Conservation (phyloP, 2,888 invertebrate genomes). For the Oscheius sp. region DNA sequence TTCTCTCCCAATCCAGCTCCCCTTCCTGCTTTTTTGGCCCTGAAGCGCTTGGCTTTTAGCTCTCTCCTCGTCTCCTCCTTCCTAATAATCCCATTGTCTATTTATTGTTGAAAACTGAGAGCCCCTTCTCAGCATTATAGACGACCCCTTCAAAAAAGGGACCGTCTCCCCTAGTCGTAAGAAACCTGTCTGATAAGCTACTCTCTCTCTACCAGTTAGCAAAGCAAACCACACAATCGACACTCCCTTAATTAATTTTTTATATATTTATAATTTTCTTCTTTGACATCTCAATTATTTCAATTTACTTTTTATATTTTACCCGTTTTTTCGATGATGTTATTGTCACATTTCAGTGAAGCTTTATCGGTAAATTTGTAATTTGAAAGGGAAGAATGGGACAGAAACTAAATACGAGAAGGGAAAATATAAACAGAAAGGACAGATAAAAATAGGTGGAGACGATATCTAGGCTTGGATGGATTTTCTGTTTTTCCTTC, state of each 20-base stretch:
- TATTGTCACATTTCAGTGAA: conserved; percentile 34
- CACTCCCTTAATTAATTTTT: neutral
- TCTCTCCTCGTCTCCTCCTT: conserved; percentile 2
- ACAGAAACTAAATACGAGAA: too few relatives aligned
- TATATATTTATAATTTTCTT: conserved; percentile 26
- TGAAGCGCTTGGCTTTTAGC: conserved; percentile 1
- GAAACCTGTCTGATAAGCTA: conserved; percentile 14
- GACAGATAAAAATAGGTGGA: too few relatives aligned
- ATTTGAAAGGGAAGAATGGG: too few relatives aligned
- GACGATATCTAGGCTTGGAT: too few relatives aligned
- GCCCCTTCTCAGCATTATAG: neutral
- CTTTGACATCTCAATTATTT: conserved; percentile 22
- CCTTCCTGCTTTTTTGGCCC: neutral
- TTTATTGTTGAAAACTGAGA: conserved; percentile 23
- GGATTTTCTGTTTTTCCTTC: too few relatives aligned
- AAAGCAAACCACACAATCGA: neutral
- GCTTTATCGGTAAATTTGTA: conserved; percentile 29
- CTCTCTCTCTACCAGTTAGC: neutral
- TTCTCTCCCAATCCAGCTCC: conserved; percentile 2
- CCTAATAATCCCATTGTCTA: conserved; percentile 5
- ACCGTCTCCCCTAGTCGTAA: conserved; percentile 21
- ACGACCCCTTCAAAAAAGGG: neutral
- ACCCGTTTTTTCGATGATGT: conserved; percentile 29
- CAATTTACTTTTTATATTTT: conserved; percentile 11
- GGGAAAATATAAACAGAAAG: too few relatives aligned